phyloP scores from a whole-genome alignment of 2,797 vertebrate species.

The Schizopygopsis malacanthus region DNA sequence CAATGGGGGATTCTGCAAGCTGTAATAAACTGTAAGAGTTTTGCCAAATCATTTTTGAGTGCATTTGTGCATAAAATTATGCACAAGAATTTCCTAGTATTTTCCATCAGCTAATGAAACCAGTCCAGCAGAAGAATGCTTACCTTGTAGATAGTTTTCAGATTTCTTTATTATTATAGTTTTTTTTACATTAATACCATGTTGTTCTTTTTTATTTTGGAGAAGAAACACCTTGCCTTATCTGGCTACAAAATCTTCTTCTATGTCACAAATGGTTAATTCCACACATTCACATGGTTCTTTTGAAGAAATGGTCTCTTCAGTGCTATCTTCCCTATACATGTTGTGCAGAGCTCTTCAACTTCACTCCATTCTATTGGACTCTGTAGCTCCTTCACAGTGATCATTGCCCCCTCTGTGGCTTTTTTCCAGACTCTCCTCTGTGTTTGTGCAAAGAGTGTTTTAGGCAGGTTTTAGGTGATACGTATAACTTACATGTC shows the following conservation, averaged over 20 bases:
- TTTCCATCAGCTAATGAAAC: not conserved
- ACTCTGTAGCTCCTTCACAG: not conserved
- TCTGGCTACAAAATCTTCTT: not conserved
- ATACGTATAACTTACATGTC: not conserved
- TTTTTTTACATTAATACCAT: not conserved
- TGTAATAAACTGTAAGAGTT: conserved; percentile 1
- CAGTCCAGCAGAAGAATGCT: not conserved
- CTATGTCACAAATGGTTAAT: not conserved
- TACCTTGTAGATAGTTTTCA: not conserved
- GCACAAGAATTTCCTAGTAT: not conserved
- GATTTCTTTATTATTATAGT: not conserved
- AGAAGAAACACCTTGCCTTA: not conserved
- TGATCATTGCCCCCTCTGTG: not conserved
- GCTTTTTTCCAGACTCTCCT: not conserved
- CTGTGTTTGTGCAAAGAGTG: not conserved
- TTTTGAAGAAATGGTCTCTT: not conserved
- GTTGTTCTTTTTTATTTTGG: not conserved
- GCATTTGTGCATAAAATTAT: not conserved
- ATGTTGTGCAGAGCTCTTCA: not conserved
- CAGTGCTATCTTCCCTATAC: not conserved
- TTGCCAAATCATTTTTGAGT: not conserved
- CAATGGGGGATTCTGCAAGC: not conserved
- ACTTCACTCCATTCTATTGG: not conserved
- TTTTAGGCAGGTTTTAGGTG: not conserved
- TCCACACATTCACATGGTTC: not conserved